Percentiles rank a stretch among this genome's conserved stretches.
Evolutionary conservation across 2,113 vertebrate genomes (phyloP).

Genomic region (Asarcornis scutulata): DNA sequence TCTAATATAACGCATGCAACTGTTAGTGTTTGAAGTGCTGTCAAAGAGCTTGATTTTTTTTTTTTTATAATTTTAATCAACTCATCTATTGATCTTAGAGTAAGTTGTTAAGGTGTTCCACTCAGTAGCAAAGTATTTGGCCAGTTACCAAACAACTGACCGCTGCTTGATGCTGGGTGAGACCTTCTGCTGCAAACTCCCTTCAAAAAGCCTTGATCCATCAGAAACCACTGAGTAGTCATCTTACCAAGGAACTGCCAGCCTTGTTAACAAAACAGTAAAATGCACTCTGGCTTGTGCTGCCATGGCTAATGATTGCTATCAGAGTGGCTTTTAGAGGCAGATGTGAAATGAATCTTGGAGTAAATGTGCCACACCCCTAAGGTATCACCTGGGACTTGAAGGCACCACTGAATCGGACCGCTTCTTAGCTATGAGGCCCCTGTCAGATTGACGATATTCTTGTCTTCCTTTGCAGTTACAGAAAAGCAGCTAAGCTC

Average conservation of each 20-base stretch:
- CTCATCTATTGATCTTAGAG: neutral
- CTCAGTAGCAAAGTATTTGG: neutral
- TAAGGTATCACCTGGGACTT: neutral
- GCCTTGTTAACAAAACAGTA: neutral
- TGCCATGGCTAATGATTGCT: fast-evolving
- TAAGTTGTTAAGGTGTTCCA: neutral
- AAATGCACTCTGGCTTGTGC: neutral
- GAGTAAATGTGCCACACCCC: neutral
- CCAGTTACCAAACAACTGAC: neutral
- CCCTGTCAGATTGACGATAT: neutral
- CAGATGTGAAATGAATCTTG: neutral
- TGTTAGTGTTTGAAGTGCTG: neutral
- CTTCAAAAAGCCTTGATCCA: neutral
- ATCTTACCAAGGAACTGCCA: neutral
- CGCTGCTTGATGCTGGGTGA: neutral
- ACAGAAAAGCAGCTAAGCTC: slow-evolving; percentile 57
- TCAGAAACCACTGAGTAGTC: neutral
- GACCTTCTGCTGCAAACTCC: neutral
- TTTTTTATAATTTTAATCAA: neutral
- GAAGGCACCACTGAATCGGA: neutral
- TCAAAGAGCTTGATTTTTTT: neutral
- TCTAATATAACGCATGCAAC: neutral
- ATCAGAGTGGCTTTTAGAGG: neutral
- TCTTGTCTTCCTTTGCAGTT: slow-evolving; percentile 44
- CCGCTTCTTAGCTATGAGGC: neutral